A percentile compares a stretch with the other conserved stretches of the same genome.
Evolutionary conservation across 2,888 invertebrate species (phyloP).

Genomic region (Mactromeris polynyma): DNA sequence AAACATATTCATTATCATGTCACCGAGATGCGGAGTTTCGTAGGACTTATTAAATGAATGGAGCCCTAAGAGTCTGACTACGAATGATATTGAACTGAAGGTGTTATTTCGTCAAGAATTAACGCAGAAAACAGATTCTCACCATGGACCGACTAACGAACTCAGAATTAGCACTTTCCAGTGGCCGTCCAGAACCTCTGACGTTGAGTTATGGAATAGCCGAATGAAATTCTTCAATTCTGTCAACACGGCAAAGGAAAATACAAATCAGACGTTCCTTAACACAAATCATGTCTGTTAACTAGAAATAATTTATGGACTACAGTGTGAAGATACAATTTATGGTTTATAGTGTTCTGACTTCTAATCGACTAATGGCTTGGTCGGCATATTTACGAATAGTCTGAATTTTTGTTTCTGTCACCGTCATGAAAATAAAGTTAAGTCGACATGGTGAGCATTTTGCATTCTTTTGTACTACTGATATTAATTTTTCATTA

Average conservation of each 20-base stretch:
- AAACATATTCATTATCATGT: slow-evolving; percentile 31
- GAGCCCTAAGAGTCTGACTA: slow-evolving; percentile 27
- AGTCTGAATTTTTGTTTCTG: not conserved
- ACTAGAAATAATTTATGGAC: slow-evolving; percentile 44
- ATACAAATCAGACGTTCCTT: slow-evolving; percentile 40
- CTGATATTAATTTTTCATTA: too few species aligned
- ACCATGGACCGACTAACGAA: slow-evolving; percentile 12
- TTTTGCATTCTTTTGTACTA: not conserved
- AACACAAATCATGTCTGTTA: slow-evolving; percentile 52
- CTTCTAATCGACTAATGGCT: slow-evolving; percentile 10
- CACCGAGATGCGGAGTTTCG: slow-evolving; percentile 31
- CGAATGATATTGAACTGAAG: slow-evolving; percentile 26
- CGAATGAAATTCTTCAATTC: slow-evolving; percentile 41
- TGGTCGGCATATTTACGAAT: slow-evolving; percentile 19
- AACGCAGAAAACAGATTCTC: slow-evolving; percentile 13
- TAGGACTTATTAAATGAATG: slow-evolving; percentile 33
- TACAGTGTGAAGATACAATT: slow-evolving; percentile 30
- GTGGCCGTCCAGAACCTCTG: slow-evolving; percentile 14
- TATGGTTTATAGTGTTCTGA: slow-evolving; percentile 16
- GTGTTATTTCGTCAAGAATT: slow-evolving; percentile 29
- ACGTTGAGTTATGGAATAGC: slow-evolving; percentile 41
- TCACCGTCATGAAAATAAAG: not conserved
- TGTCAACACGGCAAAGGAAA: slow-evolving; percentile 42
- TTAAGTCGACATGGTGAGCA: not conserved
- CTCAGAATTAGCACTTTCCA: slow-evolving; percentile 31